These are phyloP conservation scores for Stenoptilia bipunctidactyla DNA, from an alignment of 2,888 invertebrate species.

Conservation along the genomic window DNA sequence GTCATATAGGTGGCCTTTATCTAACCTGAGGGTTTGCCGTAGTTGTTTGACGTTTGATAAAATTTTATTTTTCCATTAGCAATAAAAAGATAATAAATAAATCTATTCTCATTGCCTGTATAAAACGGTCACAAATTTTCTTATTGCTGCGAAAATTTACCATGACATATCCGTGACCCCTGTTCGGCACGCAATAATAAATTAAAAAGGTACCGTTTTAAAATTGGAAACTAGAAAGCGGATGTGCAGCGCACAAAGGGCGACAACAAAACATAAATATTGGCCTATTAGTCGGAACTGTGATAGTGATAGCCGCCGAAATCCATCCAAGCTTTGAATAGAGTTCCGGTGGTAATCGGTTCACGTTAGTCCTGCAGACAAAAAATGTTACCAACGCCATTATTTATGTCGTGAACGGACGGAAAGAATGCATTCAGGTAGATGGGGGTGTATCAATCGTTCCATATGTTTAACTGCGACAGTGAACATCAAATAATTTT, in stretches of 20 bases:
- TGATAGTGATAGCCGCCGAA: constrained; percentile 56
- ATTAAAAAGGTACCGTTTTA: not conserved
- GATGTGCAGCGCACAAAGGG: constrained; percentile 45
- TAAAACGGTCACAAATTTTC: no score
- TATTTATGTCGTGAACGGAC: constrained; percentile 40
- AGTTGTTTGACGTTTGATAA: no score
- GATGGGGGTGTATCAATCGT: constrained; percentile 40
- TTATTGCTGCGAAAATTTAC: no score
- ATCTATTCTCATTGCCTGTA: no score
- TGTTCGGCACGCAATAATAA: not conserved
- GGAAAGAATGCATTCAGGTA: constrained; percentile 52
- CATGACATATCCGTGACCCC: not conserved
- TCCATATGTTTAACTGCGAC: constrained; percentile 31
- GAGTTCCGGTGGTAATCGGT: constrained; percentile 59
- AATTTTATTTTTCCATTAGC: no score
- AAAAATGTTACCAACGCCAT: constrained; percentile 38
- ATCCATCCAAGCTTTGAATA: constrained; percentile 54
- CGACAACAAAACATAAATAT: constrained; percentile 56
- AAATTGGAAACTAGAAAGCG: constrained; percentile 27
- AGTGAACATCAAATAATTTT: constrained; percentile 37
- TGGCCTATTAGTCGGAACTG: constrained; percentile 60
- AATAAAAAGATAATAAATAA: no score
- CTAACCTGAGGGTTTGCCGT: no score
- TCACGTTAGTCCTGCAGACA: constrained; percentile 39
- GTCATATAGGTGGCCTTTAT: no score